Conservation (phyloP, 2,797 vertebrate genomes). For the Philypnodon macrostomus region DNA sequence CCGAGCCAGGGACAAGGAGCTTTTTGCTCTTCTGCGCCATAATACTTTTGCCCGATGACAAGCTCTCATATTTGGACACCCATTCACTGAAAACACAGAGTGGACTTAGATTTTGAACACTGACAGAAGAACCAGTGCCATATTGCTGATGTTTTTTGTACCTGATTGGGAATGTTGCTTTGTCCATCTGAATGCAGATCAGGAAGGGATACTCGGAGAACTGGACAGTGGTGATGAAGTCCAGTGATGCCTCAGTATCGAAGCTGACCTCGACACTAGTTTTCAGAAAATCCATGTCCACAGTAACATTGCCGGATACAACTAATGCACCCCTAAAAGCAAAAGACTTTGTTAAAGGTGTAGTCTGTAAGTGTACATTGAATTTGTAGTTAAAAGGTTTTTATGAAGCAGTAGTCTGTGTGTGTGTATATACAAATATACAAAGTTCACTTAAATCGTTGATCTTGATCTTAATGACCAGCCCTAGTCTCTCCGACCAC, state of each 20-base stretch:
- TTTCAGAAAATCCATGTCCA: constrained; percentile 89
- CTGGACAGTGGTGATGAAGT: constrained; percentile 94
- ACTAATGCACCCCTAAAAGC: constrained; percentile 81
- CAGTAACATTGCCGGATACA: constrained; percentile 79
- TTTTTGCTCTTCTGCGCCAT: constrained; percentile 72
- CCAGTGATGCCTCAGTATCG: constrained; percentile 84
- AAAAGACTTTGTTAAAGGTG: neutral
- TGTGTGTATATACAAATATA: too few species aligned
- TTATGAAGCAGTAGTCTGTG: too few species aligned
- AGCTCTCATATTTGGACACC: constrained; percentile 83
- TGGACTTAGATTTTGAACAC: neutral
- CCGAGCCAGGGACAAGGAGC: constrained; percentile 78
- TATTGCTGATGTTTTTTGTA: constrained; percentile 50
- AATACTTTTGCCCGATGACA: constrained; percentile 80
- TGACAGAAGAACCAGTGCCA: neutral
- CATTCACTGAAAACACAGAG: constrained; percentile 73
- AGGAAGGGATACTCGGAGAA: constrained; percentile 97
- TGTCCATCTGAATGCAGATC: constrained; percentile 98
- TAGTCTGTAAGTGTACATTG: too few species aligned
- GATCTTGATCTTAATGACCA: too few species aligned
- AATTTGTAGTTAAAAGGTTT: too few species aligned
- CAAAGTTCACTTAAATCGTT: too few species aligned
- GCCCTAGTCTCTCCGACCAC: too few species aligned
- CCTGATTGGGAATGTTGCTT: constrained; percentile 85
- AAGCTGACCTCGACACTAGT: constrained; percentile 85